Conservation (phyloP, 2,113 vertebrate species). For the Ciconia maguari region DNA sequence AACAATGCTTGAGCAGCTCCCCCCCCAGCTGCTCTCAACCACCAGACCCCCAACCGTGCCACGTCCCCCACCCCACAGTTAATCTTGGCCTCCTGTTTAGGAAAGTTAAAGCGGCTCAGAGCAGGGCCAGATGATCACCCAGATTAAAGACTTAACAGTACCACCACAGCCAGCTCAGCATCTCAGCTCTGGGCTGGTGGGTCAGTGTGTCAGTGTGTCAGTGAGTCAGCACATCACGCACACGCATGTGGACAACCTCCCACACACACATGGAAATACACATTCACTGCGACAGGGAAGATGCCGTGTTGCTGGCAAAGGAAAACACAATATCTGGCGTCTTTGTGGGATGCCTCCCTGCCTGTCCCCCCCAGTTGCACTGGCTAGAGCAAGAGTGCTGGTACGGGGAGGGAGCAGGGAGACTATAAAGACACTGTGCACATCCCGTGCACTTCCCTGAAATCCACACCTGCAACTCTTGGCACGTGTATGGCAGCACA, state of each 20-base stretch:
- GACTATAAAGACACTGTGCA: fast-evolving
- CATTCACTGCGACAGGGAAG: fast-evolving
- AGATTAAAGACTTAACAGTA: slow-evolving; percentile 72
- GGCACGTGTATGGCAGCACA: fast-evolving
- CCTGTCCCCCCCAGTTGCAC: fast-evolving
- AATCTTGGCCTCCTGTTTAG: slow-evolving; percentile 8
- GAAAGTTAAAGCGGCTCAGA: slow-evolving; percentile 45
- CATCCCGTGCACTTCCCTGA: fast-evolving
- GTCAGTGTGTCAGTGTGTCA: slow-evolving; percentile 87
- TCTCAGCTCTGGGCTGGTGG: slow-evolving; percentile 63
- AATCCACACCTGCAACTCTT: neutral
- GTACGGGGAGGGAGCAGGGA: fast-evolving
- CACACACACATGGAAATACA: fast-evolving
- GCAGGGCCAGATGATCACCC: neutral
- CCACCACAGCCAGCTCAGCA: slow-evolving; percentile 1
- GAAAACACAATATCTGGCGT: fast-evolving
- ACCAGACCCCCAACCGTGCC: neutral
- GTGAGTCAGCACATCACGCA: slow-evolving; percentile 78
- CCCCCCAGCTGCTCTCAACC: fast-evolving
- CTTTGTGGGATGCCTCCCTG: neutral
- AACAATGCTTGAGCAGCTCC: neutral
- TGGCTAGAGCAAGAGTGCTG: fast-evolving
- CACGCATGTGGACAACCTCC: fast-evolving
- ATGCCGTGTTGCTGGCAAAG: fast-evolving
- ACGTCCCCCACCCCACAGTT: fast-evolving